Conservation (phyloP, 2,797 vertebrate species). For the Chiloscyllium punctatum region DNA sequence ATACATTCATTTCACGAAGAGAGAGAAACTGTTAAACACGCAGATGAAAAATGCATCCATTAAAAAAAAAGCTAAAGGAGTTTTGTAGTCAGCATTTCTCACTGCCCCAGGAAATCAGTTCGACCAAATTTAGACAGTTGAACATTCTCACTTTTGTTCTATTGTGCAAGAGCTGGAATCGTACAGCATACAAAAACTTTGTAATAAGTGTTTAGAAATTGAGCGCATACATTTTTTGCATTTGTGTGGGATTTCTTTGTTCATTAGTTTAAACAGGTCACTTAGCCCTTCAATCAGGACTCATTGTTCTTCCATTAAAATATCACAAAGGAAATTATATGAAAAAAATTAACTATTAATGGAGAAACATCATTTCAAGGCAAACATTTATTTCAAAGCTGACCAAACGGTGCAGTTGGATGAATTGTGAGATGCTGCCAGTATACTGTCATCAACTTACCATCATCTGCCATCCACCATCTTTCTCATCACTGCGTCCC, state of each 20-base stretch:
- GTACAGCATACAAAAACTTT: not conserved
- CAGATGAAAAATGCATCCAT: constrained; percentile 42
- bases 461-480: no score
- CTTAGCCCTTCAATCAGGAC: not conserved
- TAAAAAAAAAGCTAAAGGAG: constrained; percentile 42
- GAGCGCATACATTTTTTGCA: not conserved
- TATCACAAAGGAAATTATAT: not conserved
- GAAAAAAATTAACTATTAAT: not conserved
- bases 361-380: not conserved
- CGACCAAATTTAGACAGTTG: not conserved
- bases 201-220: not conserved
- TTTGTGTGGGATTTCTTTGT: not conserved
- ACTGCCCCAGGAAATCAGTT: not conserved
- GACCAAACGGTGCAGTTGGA: not conserved
- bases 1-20: constrained; percentile 29
- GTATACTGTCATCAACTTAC: not conserved
- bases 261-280: not conserved
- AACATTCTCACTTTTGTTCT: not conserved
- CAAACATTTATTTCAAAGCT: not conserved
- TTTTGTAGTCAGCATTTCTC: not conserved
- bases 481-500: no score
- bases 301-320: not conserved
- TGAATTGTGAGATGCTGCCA: not conserved
- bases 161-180: not conserved
- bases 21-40: constrained; percentile 32